phyloP scores from a whole-genome alignment of 1,140 invertebrate species.

The Neotoxoptera formosana region DNA sequence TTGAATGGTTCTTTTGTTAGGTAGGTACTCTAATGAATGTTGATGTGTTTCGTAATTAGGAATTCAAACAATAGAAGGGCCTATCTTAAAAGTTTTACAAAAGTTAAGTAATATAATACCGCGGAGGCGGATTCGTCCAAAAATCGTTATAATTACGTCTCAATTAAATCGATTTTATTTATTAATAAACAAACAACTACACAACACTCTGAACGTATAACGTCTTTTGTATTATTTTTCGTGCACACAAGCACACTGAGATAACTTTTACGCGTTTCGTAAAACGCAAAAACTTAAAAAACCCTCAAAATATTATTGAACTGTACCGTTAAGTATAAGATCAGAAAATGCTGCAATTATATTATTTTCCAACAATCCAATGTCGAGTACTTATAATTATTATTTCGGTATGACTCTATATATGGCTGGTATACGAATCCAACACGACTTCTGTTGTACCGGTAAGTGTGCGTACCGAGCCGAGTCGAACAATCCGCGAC shows the following conservation, averaged over 20 bases:
- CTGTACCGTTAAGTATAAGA: background rate
- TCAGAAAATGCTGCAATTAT: background rate
- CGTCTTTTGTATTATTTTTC: background rate
- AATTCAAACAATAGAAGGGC: conserved; percentile 7
- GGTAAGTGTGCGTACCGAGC: background rate
- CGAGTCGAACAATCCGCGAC: background rate
- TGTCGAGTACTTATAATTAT: background rate
- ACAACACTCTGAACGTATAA: background rate
- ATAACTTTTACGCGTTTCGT: background rate
- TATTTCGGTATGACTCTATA: too few relatives aligned
- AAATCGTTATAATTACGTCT: conserved; percentile 5
- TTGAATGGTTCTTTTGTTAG: background rate
- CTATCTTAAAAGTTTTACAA: conserved; percentile 7
- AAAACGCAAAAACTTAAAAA: background rate
- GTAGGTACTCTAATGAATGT: conserved; percentile 21
- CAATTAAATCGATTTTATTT: background rate
- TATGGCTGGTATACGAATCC: background rate
- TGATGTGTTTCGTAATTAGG: conserved; percentile 47
- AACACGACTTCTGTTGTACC: background rate
- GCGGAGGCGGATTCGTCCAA: background rate
- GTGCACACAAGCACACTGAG: background rate
- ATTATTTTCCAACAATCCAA: background rate
- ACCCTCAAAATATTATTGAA: background rate
- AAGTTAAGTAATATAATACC: conserved; percentile 31
- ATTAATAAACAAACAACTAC: background rate